Evolutionary conservation across 1,140 invertebrate species (phyloP), one percentile per base, ranked within the genome.

Genomic region (Drosophila lacertosa): DNA sequence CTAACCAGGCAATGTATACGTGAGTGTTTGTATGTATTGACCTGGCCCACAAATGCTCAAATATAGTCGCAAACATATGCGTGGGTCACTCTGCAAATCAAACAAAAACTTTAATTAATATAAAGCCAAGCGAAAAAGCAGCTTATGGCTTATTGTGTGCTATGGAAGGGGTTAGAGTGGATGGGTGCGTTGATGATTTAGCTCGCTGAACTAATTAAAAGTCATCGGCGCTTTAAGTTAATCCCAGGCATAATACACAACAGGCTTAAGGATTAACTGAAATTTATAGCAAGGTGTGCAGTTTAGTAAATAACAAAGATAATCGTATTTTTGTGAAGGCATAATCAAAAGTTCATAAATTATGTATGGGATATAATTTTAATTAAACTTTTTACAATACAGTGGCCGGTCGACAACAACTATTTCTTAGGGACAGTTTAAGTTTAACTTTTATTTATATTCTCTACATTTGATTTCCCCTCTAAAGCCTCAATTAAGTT

Each of bases 101-200:
- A 81, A 81, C 63, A 76, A 71, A 55, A 81, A 86, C 81, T 84
- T 86, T 81, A 80, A 81, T 84, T 80, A 86, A 84, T 86, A 81
- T 74, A 74, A 81, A 77, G 50, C 79, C 65, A 11, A 3, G 26
- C 35, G 65, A 50, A 40, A 45, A 70, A 70, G 35, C 58, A 60
- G 77, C 66, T 79, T 73, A 83, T 47, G 59, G 58, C 29, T 37
- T 44, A 40, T 64, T 20, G 32, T 51, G 29, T n/a, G 45, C 29
- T 35, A 24, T 44, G 33, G 18, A 7, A 22, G n/a, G 47, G 15
- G 16, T 29, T n/a, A 5, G n/a, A 33, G 5, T 10, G 13, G 6
- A 15, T 48, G 20, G 10, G 16, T 48, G 20, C 6, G 16, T 13
- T 0, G 33, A 7, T 47, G 10, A 1, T 51, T 11, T 62, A 20